Percentiles rank a stretch among this genome's conserved stretches.
Evolutionary conservation across 23 tunicate genomes (phyloP).

Genomic region (Trididemnum clinides): DNA sequence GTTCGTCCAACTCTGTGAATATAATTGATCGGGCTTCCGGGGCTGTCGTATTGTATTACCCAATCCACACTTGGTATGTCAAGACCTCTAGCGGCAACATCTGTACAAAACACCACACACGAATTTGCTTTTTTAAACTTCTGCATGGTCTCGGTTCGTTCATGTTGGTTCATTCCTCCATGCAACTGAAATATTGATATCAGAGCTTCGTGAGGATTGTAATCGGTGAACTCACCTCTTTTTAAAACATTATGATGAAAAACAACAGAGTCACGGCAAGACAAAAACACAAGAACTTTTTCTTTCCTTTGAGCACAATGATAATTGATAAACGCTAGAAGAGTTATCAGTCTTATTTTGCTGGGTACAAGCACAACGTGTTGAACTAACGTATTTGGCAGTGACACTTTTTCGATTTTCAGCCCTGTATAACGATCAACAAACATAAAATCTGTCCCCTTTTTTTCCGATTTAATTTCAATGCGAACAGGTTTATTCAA

Average conservation of each 20-base stretch:
- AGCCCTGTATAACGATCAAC: slow-evolving; percentile 51
- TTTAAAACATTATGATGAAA: slow-evolving; percentile 72
- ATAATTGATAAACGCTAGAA: slow-evolving; percentile 58
- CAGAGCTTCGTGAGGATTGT: background rate
- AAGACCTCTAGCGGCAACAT: slow-evolving; percentile 97
- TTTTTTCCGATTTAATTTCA: slow-evolving; percentile 19
- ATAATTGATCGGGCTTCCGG: slow-evolving; percentile 93
- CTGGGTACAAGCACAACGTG: slow-evolving; percentile 78
- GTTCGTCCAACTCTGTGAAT: slow-evolving; percentile 97
- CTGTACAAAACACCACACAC: slow-evolving; percentile 78
- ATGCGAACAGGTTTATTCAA: slow-evolving; percentile 64
- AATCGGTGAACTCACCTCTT: background rate
- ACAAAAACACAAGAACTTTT: slow-evolving; percentile 80
- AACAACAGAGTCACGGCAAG: slow-evolving; percentile 85
- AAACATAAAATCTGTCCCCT: slow-evolving; percentile 10
- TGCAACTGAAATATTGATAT: slow-evolving; percentile 56
- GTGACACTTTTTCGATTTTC: slow-evolving; percentile 53
- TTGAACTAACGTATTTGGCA: slow-evolving; percentile 68
- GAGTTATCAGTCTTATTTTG: slow-evolving; percentile 71
- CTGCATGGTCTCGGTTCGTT: slow-evolving; percentile 44
- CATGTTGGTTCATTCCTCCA: slow-evolving; percentile 91
- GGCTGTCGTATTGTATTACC: slow-evolving; percentile 92
- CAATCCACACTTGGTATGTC: slow-evolving; percentile 90
- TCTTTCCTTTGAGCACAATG: slow-evolving; percentile 12
- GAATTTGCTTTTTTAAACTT: slow-evolving; percentile 36